These are phyloP conservation scores for Psophia crepitans DNA, from an alignment of 2,113 vertebrate genomes.

Conservation along the genomic window DNA sequence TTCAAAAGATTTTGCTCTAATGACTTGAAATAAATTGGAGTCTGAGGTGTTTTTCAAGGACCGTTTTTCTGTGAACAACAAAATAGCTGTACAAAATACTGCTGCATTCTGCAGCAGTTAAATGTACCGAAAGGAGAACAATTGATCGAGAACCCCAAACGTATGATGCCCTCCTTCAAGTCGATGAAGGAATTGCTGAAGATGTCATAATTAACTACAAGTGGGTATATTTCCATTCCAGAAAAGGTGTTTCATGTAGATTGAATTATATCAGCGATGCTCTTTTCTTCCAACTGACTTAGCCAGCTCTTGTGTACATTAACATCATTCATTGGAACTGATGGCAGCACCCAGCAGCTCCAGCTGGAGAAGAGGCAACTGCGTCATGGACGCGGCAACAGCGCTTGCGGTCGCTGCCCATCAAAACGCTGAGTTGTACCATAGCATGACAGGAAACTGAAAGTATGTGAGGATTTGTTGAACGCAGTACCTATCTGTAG, in stretches of 20 bases:
- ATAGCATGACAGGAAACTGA: rapidly evolving
- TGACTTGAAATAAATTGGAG: conserved; percentile 23
- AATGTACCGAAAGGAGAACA: neutral
- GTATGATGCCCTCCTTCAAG: neutral
- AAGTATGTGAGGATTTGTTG: neutral
- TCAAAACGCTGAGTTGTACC: neutral
- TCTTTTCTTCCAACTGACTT: neutral
- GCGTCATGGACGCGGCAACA: rapidly evolving
- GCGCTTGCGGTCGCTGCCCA: neutral
- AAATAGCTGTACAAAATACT: neutral
- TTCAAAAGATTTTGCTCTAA: conserved; percentile 21
- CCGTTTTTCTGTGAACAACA: neutral
- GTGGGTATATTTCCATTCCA: neutral
- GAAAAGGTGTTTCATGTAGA: neutral
- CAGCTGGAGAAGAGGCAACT: neutral
- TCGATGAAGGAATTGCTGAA: neutral
- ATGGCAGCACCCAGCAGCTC: neutral
- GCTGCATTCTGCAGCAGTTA: neutral
- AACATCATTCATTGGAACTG: neutral
- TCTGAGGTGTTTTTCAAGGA: conserved; percentile 24
- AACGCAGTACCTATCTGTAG: too few relatives aligned
- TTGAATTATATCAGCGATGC: neutral
- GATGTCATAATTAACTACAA: neutral
- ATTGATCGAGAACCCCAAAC: neutral
- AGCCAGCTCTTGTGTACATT: neutral